Conservation (phyloP, 2,888 invertebrate genomes). For the Pelosia muscerda region DNA sequence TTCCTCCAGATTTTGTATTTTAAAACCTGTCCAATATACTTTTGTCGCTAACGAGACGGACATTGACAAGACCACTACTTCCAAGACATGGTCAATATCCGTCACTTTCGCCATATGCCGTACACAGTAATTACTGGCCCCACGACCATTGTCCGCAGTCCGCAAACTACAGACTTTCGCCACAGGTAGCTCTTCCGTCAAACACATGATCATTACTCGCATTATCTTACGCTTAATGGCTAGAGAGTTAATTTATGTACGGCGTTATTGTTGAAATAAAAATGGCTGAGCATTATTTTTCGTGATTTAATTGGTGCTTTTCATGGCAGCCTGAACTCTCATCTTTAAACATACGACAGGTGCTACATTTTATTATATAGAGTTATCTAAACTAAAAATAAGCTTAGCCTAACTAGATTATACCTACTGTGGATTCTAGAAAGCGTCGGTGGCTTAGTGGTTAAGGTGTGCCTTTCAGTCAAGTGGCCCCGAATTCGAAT, state of each 20-base stretch:
- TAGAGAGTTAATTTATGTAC: slow-evolving; percentile 48
- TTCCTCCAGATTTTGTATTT: background rate
- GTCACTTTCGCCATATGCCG: slow-evolving; percentile 68
- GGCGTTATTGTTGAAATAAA: slow-evolving; percentile 15
- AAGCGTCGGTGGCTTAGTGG: too few species aligned
- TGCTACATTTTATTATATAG: background rate
- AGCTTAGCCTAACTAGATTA: too few species aligned
- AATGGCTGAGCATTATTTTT: background rate
- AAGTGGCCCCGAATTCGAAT: too few species aligned
- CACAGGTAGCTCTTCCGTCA: slow-evolving; percentile 56
- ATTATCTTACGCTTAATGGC: slow-evolving; percentile 31
- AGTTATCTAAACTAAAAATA: background rate
- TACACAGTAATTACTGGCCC: slow-evolving; percentile 62
- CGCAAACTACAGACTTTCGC: slow-evolving; percentile 65
- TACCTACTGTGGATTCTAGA: too few species aligned
- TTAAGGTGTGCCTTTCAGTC: too few species aligned
- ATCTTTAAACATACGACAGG: background rate
- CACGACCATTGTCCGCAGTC: slow-evolving; percentile 63
- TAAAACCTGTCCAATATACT: background rate
- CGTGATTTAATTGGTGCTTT: slow-evolving; percentile 5
- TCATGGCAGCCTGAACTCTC: background rate
- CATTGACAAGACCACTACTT: slow-evolving; percentile 12
- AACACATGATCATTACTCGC: slow-evolving; percentile 41
- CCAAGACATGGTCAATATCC: slow-evolving; percentile 30
- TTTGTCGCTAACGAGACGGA: background rate